Base-by-base conservation (phyloP, 2,888 invertebrate genomes). In the Drosophila yooni region DNA sequence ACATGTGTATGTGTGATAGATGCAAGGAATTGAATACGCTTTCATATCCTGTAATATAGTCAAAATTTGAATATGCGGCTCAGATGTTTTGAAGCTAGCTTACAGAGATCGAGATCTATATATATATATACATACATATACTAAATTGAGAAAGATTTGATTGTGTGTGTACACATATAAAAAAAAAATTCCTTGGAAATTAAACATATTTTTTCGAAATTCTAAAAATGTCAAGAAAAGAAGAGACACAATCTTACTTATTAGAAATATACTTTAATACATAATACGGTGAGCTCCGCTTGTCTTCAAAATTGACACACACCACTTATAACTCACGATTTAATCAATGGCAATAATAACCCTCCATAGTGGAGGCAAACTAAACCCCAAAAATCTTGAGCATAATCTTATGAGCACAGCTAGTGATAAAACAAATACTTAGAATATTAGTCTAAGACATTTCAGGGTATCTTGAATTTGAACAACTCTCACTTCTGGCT, bases 11-110 rank as follows among this genome's bases (percentile, higher is more conserved):
- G 33, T 33, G 48, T 48, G 31, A 11, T 46, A 18, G 40, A 52
- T 33, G 40, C 57, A 25, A 3, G 27, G 52, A 73, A 73, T 57
- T 64, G 60, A 60, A 53, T 75, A 75, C 61, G 54, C 48, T 62
- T 56, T 59, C 2, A 71, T 80, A 80, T 46, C 72, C 77, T 62
- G 58, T 67, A 51, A 70, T 33, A 36, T 8, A 46, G 3, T 13
- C 10, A 15, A 50, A 27, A 18, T 31, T 27, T 33, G 10, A 10
- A 53, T n/a, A 36, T 43, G 38, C 7, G 3, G 0, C 2, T 34
- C 7, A 34, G 53, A 7, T 52, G 21, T 5, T 15, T 8, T 15
- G 7, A 46, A 25, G 21, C 15, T 15, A 25, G 2, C 1, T 21
- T 13, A 21, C 46, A 15, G 6, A 21, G 6, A 7, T 46, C 1